Base-by-base conservation (phyloP, 2,113 vertebrate genomes). In the Eptatretus burgeri region DNA sequence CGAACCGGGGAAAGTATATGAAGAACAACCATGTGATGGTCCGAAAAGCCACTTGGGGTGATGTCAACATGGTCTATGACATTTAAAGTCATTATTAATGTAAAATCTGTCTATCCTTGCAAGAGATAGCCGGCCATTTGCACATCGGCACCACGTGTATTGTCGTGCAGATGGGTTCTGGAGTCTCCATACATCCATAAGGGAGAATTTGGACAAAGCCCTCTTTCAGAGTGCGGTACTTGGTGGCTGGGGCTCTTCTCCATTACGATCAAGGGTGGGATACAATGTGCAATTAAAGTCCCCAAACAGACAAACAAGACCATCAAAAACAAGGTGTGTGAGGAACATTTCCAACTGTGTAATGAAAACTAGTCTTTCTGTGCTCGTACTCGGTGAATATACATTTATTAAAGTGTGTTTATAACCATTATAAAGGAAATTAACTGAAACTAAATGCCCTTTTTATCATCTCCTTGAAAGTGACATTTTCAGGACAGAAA, bases 71-170 rank as follows among this genome's bases (percentile, higher is more conserved):
- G 14, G 14, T 19, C 53, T 14, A 14, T 56, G 14, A 16, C 53
- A 5, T 19, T 19, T 14, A 56, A 18, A 14, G 53, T 56, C 53
- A 18, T 14, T 19, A 18, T 56, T 19, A 7, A 56, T 56, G 53
- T 56, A 56, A 16, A 56, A 16, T 14, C 53, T 14, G 53, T 56
- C 53, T 19, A 56, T 3, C 53, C 53, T 56, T 19, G 53, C 53
- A 18, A 56, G 53, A 18, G 14, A 16, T 14, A 56, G 14, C 53
- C 53, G 53, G 14, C 53, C 53, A 14, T 56, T 14, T 19, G 53
- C 53, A 18, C 53, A 56, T 56, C 53, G 14, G 17, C 53, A 56
- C 53, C 53, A 56, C 53, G 53, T 56, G 53, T 19, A 56, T 56
- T 56, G 53, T 5, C 53, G 53, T 56, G 14, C 14, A 14, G 53